Evolutionary conservation across 2,888 invertebrate species (phyloP), one percentile per base, ranked within the genome.

Genomic region (Galeruca laticollis): DNA sequence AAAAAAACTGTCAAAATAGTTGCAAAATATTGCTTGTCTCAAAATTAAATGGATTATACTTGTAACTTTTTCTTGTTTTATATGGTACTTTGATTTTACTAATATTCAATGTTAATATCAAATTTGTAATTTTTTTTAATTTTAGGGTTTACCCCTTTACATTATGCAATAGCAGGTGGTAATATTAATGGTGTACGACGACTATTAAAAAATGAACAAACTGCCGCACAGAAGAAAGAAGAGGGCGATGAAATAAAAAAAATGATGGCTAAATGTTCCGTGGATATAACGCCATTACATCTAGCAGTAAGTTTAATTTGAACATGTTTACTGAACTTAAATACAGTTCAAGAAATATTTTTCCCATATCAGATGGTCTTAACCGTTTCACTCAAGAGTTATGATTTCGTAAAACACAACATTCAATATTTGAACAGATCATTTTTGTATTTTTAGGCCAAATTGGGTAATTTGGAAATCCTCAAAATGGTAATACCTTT

Each of bases 151-250:
- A 88, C 88, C 20, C 86, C 90, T 5, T 84, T 90, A 37, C 90
- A 91, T 81, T 91, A 90, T 79, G 90, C 90, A 8, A 89, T 90
- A 59, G 86, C 88, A n/a, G 89, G 88, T 56, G 88, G 88, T 9
- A 89, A 90, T 80, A 85, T 86, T 68, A 82, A 86, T 43, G 88
- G 88, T 2, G 82, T 90, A 49, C 87, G 87, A 79, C 47, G 76
- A 33, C 49, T 78, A 15, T 65, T 87, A 87, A 79, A 79, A 86
- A 66, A 78, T 86, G 56, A 80, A 84, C 37, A 82, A 18, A 71
- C 60, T 21, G 65, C 64, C 9, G 76, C 75, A 57, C 73, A 73
- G 52, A 71, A 64, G 15, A 66, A 73, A n/a, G 73, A 73, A 54
- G 68, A 69, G 51, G 69, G 68, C 5, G 57, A 52, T 59, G 68